phyloP scores from a whole-genome alignment of 2,113 vertebrate species.

The Tychaedon coryphoeus region DNA sequence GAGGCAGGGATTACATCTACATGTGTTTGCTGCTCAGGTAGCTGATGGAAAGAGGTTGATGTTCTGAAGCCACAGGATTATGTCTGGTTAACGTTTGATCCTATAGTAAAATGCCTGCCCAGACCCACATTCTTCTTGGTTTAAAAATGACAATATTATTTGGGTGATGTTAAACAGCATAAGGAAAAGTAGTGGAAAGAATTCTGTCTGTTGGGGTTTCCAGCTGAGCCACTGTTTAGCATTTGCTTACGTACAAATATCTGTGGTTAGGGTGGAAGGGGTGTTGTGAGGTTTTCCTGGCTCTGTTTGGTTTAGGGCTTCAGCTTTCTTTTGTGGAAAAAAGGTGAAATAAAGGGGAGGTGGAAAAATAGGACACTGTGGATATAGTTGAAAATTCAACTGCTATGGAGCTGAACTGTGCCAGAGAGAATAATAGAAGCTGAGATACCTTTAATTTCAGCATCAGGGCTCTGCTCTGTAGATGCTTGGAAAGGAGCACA shows the following conservation, averaged over 20 bases:
- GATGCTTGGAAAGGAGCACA: neutral
- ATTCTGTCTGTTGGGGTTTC: neutral
- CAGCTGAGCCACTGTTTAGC: neutral
- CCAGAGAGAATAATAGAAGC: neutral
- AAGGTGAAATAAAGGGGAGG: neutral
- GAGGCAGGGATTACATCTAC: neutral
- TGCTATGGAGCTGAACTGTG: neutral
- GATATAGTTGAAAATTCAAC: neutral
- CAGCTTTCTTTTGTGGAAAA: neutral
- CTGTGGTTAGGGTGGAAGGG: neutral
- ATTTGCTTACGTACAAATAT: neutral
- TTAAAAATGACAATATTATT: neutral
- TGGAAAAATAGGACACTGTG: fast-evolving
- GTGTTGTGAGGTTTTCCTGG: neutral
- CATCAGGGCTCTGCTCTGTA: neutral
- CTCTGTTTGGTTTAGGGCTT: neutral
- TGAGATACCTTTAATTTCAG: neutral
- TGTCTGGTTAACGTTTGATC: neutral
- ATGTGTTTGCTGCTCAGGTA: neutral
- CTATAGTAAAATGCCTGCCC: neutral
- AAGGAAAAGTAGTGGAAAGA: neutral
- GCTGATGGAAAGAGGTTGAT: neutral
- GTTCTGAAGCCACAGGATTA: neutral
- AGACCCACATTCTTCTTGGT: neutral
- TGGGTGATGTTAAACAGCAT: neutral